Evolutionary conservation across 2,888 invertebrate species (phyloP), one percentile per base, ranked within the genome.

Genomic region (Microplitis manilae): DNA sequence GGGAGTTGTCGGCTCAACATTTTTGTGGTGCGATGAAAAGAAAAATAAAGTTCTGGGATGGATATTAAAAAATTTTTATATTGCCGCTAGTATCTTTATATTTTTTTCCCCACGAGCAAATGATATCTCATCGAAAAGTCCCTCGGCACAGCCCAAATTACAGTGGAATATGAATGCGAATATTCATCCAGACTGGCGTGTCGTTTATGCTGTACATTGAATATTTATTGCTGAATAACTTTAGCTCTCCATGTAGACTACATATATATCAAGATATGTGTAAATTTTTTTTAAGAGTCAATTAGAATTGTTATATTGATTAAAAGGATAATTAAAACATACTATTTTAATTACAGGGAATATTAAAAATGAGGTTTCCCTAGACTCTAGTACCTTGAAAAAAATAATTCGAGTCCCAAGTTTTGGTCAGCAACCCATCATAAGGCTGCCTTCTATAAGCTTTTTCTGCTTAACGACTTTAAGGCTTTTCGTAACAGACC

Each of bases 121-220:
- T 75, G 50, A 72, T 71, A 17, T 72, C 59, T 60, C 20, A 68
- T 15, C 62, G 71, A 71, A 77, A 69, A 73, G 70, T 73, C 70
- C 70, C 70, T 65, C 77, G n/a, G 64, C 60, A 77, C 60, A 68
- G 68, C 73, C 70, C 60, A 73, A 77, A 77, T 77, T 73, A 77
- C 69, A 59, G 59, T 30, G 40, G 50, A 15, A 81, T 79, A 77
- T 80, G 79, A 81, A 81, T 81, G 78, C 81, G 79, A 82, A 81
- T 82, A 81, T 82, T 82, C 80, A 81, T 82, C 79, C 77, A 76
- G 70, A 50, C 69, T 70, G 72, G 70, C 68, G 64, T 60, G 70
- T 70, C 74, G 71, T 77, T 74, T 74, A 75, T 75, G 77, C 71
- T 62, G 71, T 77, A 75, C 74, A 77, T 75, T 75, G 77, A 77